A percentile compares a stretch with the other conserved stretches of the same genome.
Evolutionary conservation across 1,140 invertebrate genomes (phyloP).

Genomic region (Ceratosolen solmsi): DNA sequence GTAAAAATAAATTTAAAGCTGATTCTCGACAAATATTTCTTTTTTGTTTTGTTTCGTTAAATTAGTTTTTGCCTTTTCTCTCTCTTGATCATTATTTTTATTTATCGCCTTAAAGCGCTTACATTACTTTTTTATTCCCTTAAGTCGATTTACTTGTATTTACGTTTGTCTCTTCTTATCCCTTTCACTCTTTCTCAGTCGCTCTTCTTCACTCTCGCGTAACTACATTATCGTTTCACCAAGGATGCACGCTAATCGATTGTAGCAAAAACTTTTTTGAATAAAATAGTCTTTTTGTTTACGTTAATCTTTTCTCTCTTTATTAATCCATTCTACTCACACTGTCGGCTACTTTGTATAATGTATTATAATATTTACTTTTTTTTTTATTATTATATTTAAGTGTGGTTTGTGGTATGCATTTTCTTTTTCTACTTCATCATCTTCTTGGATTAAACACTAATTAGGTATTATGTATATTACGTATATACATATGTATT

Average conservation of each 20-base stretch:
- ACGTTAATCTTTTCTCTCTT: conserved; percentile 62
- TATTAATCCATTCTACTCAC: conserved; percentile 39
- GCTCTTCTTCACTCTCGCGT: conserved; percentile 8
- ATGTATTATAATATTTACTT: conserved; percentile 30
- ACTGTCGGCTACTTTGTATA: conserved; percentile 32
- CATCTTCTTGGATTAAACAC: conserved; percentile 2
- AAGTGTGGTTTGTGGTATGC: conserved; percentile 52
- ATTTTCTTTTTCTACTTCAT: conserved; percentile 51
- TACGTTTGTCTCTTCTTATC: neutral
- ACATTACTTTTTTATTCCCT: conserved; percentile 58
- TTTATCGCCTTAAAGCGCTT: conserved; percentile 62
- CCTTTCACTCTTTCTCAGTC: neutral
- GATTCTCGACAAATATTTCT: conserved; percentile 53
- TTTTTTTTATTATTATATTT: conserved; percentile 57
- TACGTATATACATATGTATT: conserved; percentile 46
- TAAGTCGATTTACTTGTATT: conserved; percentile 52
- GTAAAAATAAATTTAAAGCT: conserved; percentile 74
- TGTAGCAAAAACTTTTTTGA: conserved; percentile 72
- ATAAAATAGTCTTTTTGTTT: conserved; percentile 69
- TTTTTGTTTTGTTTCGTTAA: conserved; percentile 40
- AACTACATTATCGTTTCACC: conserved; percentile 54
- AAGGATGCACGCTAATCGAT: conserved; percentile 67
- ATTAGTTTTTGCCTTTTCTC: conserved; percentile 29
- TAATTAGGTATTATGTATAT: conserved; percentile 6
- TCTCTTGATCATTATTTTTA: conserved; percentile 23